These are phyloP conservation scores for Biston stratarius DNA, from an alignment of 2,888 invertebrate species.

Conservation along the genomic window DNA sequence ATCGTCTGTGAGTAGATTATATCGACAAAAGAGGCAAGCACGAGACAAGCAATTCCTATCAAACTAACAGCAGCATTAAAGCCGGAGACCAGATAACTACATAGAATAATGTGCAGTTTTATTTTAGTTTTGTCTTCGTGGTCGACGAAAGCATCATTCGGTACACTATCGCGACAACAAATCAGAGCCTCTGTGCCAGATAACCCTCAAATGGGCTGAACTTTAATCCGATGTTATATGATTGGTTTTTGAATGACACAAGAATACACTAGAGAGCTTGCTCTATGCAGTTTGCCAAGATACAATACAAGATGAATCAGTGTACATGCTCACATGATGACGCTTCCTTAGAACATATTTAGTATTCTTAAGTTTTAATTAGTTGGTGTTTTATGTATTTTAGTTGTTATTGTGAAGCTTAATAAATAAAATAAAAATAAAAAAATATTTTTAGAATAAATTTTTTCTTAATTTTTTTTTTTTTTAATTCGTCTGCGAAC, in stretches of 20 bases:
- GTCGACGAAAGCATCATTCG: constrained; percentile 75
- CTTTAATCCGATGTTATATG: constrained; percentile 61
- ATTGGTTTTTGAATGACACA: constrained; percentile 67
- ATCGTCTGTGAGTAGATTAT: no score
- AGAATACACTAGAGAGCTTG: constrained; percentile 65
- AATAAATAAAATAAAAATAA: no score
- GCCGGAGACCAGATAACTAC: constrained; percentile 61
- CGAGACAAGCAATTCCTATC: constrained; percentile 50
- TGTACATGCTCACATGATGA: constrained; percentile 1
- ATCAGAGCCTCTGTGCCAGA: constrained; percentile 73
- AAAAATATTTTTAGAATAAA: no score
- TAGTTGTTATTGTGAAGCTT: no score
- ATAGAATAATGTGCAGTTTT: constrained; percentile 70
- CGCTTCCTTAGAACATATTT: no score
- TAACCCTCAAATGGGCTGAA: constrained; percentile 53
- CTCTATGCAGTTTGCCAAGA: constrained; percentile 67
- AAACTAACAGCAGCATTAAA: constrained; percentile 57
- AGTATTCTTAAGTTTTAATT: no score
- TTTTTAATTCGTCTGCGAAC: no score
- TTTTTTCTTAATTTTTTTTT: no score
- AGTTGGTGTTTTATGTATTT: no score
- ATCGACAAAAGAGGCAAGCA: constrained; percentile 27
- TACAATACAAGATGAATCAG: constrained; percentile 11
- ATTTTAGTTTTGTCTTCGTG: constrained; percentile 76
- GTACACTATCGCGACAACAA: constrained; percentile 74